Base-by-base conservation (phyloP, 2,888 invertebrate genomes). In the Lysandra coridon region DNA sequence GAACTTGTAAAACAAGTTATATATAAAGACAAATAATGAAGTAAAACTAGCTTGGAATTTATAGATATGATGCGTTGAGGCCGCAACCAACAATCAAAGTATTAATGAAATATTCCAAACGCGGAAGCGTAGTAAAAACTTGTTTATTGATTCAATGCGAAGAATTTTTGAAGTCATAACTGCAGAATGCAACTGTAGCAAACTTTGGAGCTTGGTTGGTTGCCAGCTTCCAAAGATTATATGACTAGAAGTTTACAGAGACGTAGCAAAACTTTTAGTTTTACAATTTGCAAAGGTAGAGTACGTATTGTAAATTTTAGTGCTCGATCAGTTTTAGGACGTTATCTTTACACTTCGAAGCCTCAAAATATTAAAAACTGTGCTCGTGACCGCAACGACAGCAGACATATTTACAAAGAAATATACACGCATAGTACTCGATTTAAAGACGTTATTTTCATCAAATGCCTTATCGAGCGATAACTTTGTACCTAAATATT, bases 21-120 rank as follows among this genome's bases (percentile, higher is more conserved):
- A 64, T 30, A 23, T 30, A 30, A 69, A 17, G 69, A 69, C 69
- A 69, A 33, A 69, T 69, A 69, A 37, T 37, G 69, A 69, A 69
- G 69, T 37, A 69, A 69, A 69, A 69, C 69, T 69, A 69, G 69
- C 69, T 69, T 37, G 33, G 69, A 75, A 75, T 75, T 75, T 75
- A 75, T 75, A 44, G 75, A 75, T 49, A 75, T 75, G 44, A 75
- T 75, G 69, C 69, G 69, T 69, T 37, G 17, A 17, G 33, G 6
- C 33, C 33, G 33, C 69, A 69, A 69, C 69, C 5, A 69, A 37
- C 33, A 37, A 69, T 69, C 64, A 17, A 37, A 69, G 69, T 37
- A 64, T 64, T 69, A 33, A 69, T 69, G 33, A 69, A 69, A 69
- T 69, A 69, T 69, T 17, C 33, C 69, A 69, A 69, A 17, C 33